Evolutionary conservation across 2,113 vertebrate species (phyloP).

Genomic region (Catharus bicknelli): DNA sequence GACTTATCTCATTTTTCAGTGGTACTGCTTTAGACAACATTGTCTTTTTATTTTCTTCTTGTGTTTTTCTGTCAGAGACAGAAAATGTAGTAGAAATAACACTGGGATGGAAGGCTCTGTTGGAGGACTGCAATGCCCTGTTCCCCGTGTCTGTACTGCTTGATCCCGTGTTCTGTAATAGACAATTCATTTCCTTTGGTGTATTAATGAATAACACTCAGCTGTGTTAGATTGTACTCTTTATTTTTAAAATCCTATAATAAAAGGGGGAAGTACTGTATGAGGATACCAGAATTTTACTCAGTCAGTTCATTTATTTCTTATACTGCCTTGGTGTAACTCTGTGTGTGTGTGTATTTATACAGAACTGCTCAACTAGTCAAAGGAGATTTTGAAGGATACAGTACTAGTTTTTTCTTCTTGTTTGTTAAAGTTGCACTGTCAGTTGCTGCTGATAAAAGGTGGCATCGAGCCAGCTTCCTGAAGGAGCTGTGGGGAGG

Average conservation of each 20-base stretch:
- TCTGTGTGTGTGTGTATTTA: rapidly evolving
- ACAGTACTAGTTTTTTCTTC: slow-evolving; percentile 45
- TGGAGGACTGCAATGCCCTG: neutral
- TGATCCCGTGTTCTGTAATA: slow-evolving; percentile 21
- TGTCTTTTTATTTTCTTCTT: slow-evolving; percentile 70
- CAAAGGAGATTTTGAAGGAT: slow-evolving; percentile 39
- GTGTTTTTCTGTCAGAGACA: slow-evolving; percentile 5
- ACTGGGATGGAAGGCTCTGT: neutral
- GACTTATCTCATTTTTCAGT: slow-evolving; percentile 56
- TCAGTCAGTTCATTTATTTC: neutral
- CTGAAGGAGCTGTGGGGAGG: slow-evolving; percentile 78
- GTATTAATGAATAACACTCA: neutral
- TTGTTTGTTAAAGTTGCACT: slow-evolving; percentile 64
- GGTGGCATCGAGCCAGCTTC: slow-evolving; percentile 82
- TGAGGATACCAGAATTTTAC: neutral
- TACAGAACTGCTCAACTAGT: neutral
- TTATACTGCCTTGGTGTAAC: neutral
- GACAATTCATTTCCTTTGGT: slow-evolving; percentile 56
- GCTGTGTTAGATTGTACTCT: neutral
- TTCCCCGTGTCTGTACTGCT: slow-evolving; percentile 24
- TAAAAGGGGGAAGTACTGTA: neutral
- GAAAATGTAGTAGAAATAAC: slow-evolving; percentile 57
- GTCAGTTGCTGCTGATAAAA: slow-evolving; percentile 67
- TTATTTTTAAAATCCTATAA: neutral
- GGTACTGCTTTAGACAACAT: slow-evolving; percentile 62